A percentile compares a stretch with the other conserved stretches of the same genome.
Evolutionary conservation across 2,888 invertebrate genomes (phyloP).

Genomic region (Eristalis intricaria): DNA sequence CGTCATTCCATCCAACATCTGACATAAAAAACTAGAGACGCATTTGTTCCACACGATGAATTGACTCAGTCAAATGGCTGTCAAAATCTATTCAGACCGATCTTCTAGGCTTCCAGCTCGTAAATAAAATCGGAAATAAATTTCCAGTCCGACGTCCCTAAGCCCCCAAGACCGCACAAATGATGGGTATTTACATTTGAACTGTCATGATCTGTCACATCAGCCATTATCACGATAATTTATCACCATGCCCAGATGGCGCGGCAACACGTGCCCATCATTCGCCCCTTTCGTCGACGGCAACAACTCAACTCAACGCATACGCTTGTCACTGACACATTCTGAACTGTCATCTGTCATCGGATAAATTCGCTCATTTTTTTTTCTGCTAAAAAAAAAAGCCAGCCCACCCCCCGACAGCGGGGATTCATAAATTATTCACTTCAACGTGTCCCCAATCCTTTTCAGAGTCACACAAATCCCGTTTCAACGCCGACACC

Average conservation of each 20-base stretch:
- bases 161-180: not conserved
- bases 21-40: too few relatives aligned
- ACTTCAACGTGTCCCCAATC: not conserved
- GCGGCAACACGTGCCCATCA: not conserved
- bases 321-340: not conserved
- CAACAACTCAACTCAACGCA: not conserved
- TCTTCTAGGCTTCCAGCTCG: not conserved
- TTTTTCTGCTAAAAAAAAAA: not conserved
- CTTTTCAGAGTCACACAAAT: not conserved
- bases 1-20: too few relatives aligned
- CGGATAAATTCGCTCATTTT: not conserved
- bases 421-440: slow-evolving; percentile 16
- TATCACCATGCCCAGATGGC: not conserved
- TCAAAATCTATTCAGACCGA: too few relatives aligned
- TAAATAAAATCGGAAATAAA: not conserved
- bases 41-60: too few relatives aligned
- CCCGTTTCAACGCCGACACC: not conserved
- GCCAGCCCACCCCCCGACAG: slow-evolving; percentile 5
- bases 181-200: not conserved
- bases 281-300: not conserved
- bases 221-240: not conserved
- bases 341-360: not conserved
- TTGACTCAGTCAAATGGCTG: too few relatives aligned
- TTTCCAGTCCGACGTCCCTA: not conserved
- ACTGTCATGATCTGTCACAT: not conserved